phyloP scores from a whole-genome alignment of 2,113 vertebrate genomes.

The Pantherophis guttatus region DNA sequence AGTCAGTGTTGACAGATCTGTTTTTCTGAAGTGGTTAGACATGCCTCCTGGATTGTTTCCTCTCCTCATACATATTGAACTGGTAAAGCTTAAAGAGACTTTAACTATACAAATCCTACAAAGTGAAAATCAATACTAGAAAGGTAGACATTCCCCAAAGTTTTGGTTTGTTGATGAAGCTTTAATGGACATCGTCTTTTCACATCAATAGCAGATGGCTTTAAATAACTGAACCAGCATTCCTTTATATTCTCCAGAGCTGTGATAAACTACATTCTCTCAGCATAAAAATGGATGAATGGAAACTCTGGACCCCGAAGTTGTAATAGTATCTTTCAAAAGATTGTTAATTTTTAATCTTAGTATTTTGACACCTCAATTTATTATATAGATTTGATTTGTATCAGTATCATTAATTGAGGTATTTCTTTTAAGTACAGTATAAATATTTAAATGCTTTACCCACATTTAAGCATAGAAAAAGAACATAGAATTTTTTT shows the following conservation, averaged over 20 bases:
- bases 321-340: background rate
- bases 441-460: background rate
- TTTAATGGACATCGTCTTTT: background rate
- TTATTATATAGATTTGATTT: background rate
- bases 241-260: background rate
- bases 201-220: background rate
- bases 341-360: background rate
- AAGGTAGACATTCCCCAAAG: background rate
- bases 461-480: background rate
- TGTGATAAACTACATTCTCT: background rate
- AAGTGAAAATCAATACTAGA: constrained; percentile 13
- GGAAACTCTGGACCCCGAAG: too few relatives aligned
- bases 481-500: background rate
- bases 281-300: background rate
- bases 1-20: background rate
- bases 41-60: background rate
- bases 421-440: background rate
- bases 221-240: background rate
- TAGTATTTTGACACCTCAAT: background rate
- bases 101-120: background rate
- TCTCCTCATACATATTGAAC: background rate
- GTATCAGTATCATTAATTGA: background rate
- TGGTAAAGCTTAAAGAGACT: background rate
- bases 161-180: background rate
- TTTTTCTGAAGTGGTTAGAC: background rate